Base-by-base conservation (phyloP, 2,888 invertebrate species). In the Abrostola triplasia region DNA sequence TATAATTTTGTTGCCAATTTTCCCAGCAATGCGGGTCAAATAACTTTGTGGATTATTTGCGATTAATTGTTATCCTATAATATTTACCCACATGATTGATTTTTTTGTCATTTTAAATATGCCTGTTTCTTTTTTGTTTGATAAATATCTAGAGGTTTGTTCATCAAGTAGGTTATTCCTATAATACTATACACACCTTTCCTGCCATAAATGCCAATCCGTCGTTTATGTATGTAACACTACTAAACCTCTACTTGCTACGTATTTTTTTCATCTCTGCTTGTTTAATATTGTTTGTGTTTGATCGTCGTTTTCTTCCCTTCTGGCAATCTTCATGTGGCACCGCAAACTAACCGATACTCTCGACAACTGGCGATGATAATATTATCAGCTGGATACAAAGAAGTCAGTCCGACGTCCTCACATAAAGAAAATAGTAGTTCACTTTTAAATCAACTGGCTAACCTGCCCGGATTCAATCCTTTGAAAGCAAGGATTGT, bases 401-500 rank as follows among this genome's bases (percentile, higher is more conserved):
- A 88, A 87, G 94, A 95, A 93, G 89, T 95, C 89, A 95, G 95
- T 90, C 95, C 95, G 64, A 95, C 95, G 67, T 95, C 95, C 84
- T 95, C 95, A 81, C 94, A 95, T 90, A 95, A 95, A 92, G 96
- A 96, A 90, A 96, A 96, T 95, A 96, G 95, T 95, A 96, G 96
- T 95, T 96, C 96, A 85, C 94, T 96, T 91, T 95, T 96, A 92
- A 96, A 96, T 88, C 96, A 96, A 91, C 95, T 96, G 91, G 95
- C 96, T 91, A 96, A 95, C 92, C 95, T 96, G 84, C 96, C 96
- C 75, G 96, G 96, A 90, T 96, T 96, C 91, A 96, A 96, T 94
- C 95, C 96, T 81, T 94, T 96, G 90, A 96, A 96, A 93, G 96
- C 96, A 90, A 96, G 96, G 88, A 95, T 96, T 79, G 96, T 96